Conservation (phyloP, 2,888 invertebrate species). For the Agrilus mali region DNA sequence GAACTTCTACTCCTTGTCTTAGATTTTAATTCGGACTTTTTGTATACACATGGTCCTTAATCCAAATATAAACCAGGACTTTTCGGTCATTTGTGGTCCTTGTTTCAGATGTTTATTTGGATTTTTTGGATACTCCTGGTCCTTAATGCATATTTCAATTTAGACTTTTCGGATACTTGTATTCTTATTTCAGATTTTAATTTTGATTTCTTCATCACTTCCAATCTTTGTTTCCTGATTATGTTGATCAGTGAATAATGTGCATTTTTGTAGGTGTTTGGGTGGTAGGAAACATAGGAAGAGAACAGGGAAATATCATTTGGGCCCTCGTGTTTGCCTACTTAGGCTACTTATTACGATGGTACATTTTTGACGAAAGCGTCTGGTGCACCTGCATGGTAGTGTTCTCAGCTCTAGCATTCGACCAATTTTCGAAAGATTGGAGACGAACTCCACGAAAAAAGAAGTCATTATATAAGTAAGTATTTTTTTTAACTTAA, state of each 20-base stretch:
- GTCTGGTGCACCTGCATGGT: constrained; percentile 57
- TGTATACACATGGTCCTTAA: too few relatives aligned
- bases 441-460: constrained; percentile 59
- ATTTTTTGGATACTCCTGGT: too few relatives aligned
- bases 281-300: constrained; percentile 82
- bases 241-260: not conserved
- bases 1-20: too few relatives aligned
- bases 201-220: too few relatives aligned
- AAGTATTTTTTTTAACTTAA: not conserved
- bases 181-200: too few relatives aligned
- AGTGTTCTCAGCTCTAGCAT: constrained; percentile 51
- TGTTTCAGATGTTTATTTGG: too few relatives aligned
- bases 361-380: constrained; percentile 61
- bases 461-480: constrained; percentile 22
- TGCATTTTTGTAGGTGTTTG: constrained; percentile 57
- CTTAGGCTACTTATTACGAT: constrained; percentile 50
- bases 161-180: too few relatives aligned
- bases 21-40: too few relatives aligned
- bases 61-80: too few relatives aligned
- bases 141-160: too few relatives aligned
- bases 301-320: constrained; percentile 61
- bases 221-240: too few relatives aligned
- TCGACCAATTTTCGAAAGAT: constrained; percentile 63
- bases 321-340: constrained; percentile 59
- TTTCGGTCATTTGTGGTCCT: too few relatives aligned